phyloP scores from a whole-genome alignment of 2,888 invertebrate genomes.

The Drosophila paramelanica region DNA sequence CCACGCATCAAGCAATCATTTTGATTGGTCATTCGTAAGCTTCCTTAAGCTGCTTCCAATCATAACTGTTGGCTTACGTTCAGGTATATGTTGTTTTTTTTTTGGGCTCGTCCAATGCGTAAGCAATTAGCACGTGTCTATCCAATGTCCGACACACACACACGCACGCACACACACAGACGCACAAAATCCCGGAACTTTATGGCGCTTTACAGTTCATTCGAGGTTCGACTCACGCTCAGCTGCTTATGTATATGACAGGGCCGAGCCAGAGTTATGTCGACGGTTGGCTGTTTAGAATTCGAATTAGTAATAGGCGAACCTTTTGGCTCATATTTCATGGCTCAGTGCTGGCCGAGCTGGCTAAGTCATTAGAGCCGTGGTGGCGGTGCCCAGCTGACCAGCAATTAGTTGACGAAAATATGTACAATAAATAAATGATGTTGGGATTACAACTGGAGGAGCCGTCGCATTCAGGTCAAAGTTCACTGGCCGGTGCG shows the following conservation, averaged over 20 bases:
- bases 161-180: constrained; percentile 4
- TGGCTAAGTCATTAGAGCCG: constrained; percentile 17
- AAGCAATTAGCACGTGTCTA: constrained; percentile 80
- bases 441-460: constrained; percentile 58
- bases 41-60: constrained; percentile 18
- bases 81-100: constrained; percentile 1
- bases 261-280: constrained; percentile 28
- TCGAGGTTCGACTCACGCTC: constrained; percentile 60
- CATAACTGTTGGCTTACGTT: background rate
- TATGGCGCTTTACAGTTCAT: constrained; percentile 70
- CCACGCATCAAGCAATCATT: constrained; percentile 5
- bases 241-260: constrained; percentile 24
- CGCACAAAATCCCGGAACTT: constrained; percentile 60
- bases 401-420: constrained; percentile 58
- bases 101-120: constrained; percentile 50
- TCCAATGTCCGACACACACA: constrained; percentile 15
- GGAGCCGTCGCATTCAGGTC: constrained; percentile 62
- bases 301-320: constrained; percentile 32
- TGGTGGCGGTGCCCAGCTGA: constrained; percentile 2
- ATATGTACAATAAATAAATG: constrained; percentile 67
- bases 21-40: constrained; percentile 21
- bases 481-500: constrained; percentile 64
- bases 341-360: constrained; percentile 2
- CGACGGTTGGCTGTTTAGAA: constrained; percentile 8
- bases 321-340: constrained; percentile 29